Percentiles rank a stretch among this genome's conserved stretches.
Conservation (phyloP, 2,888 invertebrate species). For the Drosophila kokeensis region DNA sequence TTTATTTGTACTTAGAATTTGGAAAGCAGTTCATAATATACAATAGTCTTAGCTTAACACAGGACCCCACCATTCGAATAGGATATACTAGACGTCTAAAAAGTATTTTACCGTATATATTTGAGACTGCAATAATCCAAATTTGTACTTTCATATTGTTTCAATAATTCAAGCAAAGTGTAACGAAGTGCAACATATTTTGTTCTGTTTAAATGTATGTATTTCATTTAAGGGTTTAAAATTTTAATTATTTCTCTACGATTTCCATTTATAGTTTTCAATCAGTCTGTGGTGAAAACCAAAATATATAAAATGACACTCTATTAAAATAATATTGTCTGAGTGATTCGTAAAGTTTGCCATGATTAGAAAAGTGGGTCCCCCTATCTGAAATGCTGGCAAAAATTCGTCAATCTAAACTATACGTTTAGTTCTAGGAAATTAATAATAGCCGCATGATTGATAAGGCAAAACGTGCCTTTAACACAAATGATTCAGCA, state of each 20-base stretch:
- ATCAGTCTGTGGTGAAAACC: neutral
- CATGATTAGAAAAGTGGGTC: slow-evolving; percentile 31
- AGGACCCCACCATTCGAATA: neutral
- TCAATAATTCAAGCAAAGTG: neutral
- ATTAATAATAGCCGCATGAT: neutral
- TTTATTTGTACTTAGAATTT: too few relatives aligned
- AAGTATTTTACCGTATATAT: neutral
- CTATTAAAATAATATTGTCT: neutral
- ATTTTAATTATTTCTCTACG: neutral
- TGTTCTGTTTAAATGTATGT: neutral
- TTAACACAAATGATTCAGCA: neutral
- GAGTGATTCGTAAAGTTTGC: neutral
- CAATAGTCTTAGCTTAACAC: neutral
- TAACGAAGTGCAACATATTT: neutral
- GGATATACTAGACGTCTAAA: neutral
- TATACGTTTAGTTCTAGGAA: neutral
- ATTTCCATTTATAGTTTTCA: neutral
- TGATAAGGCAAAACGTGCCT: slow-evolving; percentile 7
- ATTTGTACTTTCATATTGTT: neutral
- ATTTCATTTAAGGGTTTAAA: neutral
- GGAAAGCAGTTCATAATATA: neutral
- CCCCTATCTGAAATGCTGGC: slow-evolving; percentile 21
- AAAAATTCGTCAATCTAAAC: neutral
- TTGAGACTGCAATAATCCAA: neutral
- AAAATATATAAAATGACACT: neutral